phyloP scores from a whole-genome alignment of 2,113 vertebrate genomes.

The Empidonax traillii region DNA sequence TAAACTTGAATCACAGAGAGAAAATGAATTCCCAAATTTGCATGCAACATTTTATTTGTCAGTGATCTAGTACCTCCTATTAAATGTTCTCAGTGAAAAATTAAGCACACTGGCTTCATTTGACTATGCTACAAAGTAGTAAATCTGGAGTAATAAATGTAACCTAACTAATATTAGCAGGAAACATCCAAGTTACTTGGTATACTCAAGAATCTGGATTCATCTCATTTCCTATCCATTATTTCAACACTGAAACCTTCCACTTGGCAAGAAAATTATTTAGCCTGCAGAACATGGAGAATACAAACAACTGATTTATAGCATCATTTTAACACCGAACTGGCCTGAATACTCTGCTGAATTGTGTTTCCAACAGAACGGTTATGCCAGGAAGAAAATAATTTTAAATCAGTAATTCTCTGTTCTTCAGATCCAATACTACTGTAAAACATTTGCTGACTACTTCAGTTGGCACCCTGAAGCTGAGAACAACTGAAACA shows the following conservation, averaged over 20 bases:
- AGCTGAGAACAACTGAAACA: background rate
- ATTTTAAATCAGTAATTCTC: background rate
- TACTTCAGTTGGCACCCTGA: background rate
- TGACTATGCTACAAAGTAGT: background rate
- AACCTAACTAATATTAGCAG: background rate
- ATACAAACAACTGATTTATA: background rate
- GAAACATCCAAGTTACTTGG: background rate
- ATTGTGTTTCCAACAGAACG: background rate
- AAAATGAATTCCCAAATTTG: background rate
- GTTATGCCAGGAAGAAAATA: background rate
- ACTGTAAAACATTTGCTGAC: background rate
- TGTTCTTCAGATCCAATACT: background rate
- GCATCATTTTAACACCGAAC: background rate
- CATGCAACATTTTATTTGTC: background rate
- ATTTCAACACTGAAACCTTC: background rate
- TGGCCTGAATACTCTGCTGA: background rate
- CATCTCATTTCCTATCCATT: background rate
- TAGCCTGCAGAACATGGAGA: background rate
- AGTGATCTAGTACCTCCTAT: background rate
- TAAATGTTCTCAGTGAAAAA: background rate
- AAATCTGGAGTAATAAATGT: background rate
- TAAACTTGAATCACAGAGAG: background rate
- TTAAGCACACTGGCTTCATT: background rate
- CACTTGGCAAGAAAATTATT: background rate
- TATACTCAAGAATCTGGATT: background rate